Percentiles rank a stretch among this genome's conserved stretches.
phyloP scores from a whole-genome alignment of 2,888 invertebrate species.

The Limnephilus rhombicus region DNA sequence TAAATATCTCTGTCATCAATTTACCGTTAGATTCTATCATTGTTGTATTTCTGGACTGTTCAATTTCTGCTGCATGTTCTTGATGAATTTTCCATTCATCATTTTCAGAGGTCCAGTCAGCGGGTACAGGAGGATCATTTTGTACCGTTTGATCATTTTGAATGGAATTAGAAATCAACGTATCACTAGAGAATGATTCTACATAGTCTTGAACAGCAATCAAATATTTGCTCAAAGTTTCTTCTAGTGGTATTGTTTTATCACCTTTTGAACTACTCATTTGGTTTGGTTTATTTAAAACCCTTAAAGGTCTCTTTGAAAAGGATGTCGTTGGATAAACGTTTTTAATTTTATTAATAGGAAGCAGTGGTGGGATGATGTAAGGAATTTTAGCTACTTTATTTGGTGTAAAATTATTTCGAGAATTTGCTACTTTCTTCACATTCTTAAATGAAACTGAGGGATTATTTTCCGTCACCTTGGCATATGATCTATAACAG shows the following conservation, averaged over 20 bases:
- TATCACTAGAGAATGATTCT: conserved; percentile 35
- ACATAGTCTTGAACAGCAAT: conserved; percentile 23
- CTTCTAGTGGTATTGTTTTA: neutral
- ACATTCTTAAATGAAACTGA: conserved; percentile 25
- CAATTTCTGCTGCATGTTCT: neutral
- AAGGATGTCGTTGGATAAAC: neutral
- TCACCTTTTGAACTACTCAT: neutral
- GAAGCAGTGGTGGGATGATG: neutral
- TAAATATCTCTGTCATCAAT: neutral
- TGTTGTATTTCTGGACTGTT: neutral
- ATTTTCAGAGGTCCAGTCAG: neutral
- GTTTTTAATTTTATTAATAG: conserved; percentile 12
- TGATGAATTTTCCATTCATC: neutral
- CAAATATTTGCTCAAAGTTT: conserved; percentile 25
- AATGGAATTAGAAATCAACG: conserved; percentile 21
- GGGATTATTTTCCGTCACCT: conserved; percentile 26
- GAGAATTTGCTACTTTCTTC: conserved; percentile 13
- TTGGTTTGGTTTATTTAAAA: neutral
- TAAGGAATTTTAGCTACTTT: conserved; percentile 7
- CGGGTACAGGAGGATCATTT: neutral
- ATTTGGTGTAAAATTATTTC: neutral
- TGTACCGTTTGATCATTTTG: neutral
- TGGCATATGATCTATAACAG: conserved; percentile 13
- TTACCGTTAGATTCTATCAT: neutral
- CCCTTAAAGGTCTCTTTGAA: neutral